Conservation (phyloP, 2,797 vertebrate species). For the Coregonus ussuriensis region DNA sequence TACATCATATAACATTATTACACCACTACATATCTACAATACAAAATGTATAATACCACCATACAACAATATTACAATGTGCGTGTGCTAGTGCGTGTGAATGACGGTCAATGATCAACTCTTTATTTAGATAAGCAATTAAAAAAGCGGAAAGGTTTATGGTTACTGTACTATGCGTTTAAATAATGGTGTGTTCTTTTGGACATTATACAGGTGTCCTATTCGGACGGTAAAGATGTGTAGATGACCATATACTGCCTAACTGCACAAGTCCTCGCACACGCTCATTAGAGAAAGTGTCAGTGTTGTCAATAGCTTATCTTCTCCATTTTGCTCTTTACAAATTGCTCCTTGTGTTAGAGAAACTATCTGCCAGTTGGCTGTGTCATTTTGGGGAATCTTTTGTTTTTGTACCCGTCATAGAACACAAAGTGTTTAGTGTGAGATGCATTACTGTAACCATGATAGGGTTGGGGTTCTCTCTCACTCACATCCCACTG, state of each 20-base stretch:
- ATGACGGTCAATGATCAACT: background rate
- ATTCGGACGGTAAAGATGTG: background rate
- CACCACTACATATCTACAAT: too few relatives aligned
- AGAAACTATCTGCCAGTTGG: background rate
- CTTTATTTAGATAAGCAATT: background rate
- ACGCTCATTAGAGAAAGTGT: background rate
- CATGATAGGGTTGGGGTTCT: background rate
- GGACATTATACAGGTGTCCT: background rate
- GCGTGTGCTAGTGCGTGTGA: too few relatives aligned
- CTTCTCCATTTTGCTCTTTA: background rate
- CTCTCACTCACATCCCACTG: background rate
- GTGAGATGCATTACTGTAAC: background rate
- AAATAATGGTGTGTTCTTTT: background rate
- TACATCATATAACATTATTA: too few relatives aligned
- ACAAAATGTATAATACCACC: too few relatives aligned
- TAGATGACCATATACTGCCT: background rate
- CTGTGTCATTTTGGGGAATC: constrained; percentile 15
- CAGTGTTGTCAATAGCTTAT: background rate
- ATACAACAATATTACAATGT: too few relatives aligned
- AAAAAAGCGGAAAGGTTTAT: too few relatives aligned
- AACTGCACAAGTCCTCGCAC: background rate
- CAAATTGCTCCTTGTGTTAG: too few relatives aligned
- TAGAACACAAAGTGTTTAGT: background rate
- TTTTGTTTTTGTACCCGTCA: background rate
- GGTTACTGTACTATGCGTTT: background rate